phyloP scores from a whole-genome alignment of 2,888 invertebrate species.

The Xanthorhoe designata region DNA sequence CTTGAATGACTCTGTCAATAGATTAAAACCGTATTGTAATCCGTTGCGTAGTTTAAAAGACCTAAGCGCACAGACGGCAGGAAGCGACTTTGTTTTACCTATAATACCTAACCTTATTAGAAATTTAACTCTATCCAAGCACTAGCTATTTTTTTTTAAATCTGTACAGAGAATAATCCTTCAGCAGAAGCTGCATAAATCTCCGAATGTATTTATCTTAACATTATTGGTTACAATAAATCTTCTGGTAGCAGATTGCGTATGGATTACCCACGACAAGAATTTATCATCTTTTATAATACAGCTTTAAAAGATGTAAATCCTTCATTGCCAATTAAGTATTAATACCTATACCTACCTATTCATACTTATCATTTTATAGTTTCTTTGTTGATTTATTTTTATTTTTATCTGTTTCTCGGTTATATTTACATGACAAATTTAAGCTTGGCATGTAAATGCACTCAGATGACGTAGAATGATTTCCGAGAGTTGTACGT shows the following conservation, averaged over 20 bases:
- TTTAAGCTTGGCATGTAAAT: conserved; percentile 45
- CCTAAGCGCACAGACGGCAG: too few species aligned
- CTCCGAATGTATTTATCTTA: background rate
- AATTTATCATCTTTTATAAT: conserved; percentile 10
- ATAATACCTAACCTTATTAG: conserved; percentile 38
- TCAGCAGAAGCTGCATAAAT: background rate
- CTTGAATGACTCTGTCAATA: too few species aligned
- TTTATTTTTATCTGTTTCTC: background rate
- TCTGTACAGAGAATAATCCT: background rate
- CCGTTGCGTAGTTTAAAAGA: too few species aligned
- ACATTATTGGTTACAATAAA: conserved; percentile 10
- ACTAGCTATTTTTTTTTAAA: background rate
- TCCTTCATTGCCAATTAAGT: conserved; percentile 5
- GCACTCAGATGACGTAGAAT: conserved; percentile 60
- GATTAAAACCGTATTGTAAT: too few species aligned
- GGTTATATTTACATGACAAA: too few species aligned
- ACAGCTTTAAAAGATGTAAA: conserved; percentile 8
- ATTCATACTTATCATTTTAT: background rate
- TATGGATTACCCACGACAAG: conserved; percentile 1
- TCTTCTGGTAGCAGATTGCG: conserved; percentile 1
- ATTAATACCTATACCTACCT: too few species aligned
- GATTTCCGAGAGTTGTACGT: conserved; percentile 72
- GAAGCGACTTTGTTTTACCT: too few species aligned
- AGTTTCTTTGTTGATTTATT: background rate
- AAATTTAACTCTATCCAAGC: conserved; percentile 10